Conservation (phyloP, 2,888 invertebrate species). For the Tholera decimalis region DNA sequence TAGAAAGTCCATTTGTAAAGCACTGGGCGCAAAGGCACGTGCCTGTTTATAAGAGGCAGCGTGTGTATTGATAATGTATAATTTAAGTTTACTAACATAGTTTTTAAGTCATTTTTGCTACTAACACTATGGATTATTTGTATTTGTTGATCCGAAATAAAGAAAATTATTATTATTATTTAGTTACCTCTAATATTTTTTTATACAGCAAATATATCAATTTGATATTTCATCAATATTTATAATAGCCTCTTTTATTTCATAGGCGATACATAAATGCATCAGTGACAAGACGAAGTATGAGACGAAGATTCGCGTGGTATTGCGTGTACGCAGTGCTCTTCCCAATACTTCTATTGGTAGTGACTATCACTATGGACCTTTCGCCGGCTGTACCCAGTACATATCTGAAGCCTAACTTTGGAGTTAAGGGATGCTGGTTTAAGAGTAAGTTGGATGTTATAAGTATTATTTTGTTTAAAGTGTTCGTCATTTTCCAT, state of each 20-base stretch:
- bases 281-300: slow-evolving; percentile 83
- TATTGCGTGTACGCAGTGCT: slow-evolving; percentile 92
- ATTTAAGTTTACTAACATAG: too few species aligned
- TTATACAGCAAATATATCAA: neutral
- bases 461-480: neutral
- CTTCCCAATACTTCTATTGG: slow-evolving; percentile 88
- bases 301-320: slow-evolving; percentile 89
- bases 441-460: slow-evolving; percentile 91
- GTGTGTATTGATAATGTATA: too few species aligned
- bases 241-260: neutral
- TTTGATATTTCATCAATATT: neutral
- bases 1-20: too few species aligned
- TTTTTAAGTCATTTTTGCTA: too few species aligned
- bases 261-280: slow-evolving; percentile 84
- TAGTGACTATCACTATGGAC: slow-evolving; percentile 91
- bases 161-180: too few species aligned
- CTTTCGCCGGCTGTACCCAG: slow-evolving; percentile 92
- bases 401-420: slow-evolving; percentile 91
- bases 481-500: too few species aligned
- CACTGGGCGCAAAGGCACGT: too few species aligned
- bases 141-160: too few species aligned
- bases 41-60: too few species aligned
- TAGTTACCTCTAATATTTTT: neutral
- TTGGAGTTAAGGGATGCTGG: slow-evolving; percentile 92
- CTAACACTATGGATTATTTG: too few species aligned